phyloP scores from a whole-genome alignment of 1,140 invertebrate species.

The Hypothenemus hampei region DNA sequence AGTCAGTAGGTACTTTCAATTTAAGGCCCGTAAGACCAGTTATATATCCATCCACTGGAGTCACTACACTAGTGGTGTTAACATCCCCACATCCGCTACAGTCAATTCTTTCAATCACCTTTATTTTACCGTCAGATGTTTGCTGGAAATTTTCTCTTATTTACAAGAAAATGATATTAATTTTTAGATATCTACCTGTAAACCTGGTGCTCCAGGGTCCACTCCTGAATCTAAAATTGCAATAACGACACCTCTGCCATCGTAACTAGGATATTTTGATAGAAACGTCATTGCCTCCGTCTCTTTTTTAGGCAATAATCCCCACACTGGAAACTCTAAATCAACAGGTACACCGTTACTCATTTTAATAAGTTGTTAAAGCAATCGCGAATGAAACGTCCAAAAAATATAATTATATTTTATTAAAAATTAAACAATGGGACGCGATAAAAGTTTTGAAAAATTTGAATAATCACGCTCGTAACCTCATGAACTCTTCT shows the following conservation, averaged over 20 bases:
- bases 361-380: constrained; percentile 17
- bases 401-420: no score
- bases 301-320: constrained; percentile 91
- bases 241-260: constrained; percentile 87
- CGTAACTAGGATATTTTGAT: constrained; percentile 86
- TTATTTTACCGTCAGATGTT: constrained; percentile 81
- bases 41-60: constrained; percentile 61
- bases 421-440: no score
- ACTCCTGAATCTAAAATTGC: constrained; percentile 97
- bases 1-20: constrained; percentile 78
- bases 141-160: constrained; percentile 51
- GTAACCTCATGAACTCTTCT: no score
- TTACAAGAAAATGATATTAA: no score
- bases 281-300: constrained; percentile 86
- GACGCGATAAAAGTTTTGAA: no score
- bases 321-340: constrained; percentile 71
- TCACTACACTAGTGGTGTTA: constrained; percentile 78
- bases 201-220: constrained; percentile 89
- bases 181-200: constrained; percentile 71
- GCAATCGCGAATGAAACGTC: no score
- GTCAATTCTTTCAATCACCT: constrained; percentile 93
- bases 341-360: constrained; percentile 11
- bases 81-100: constrained; percentile 94
- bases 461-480: no score
- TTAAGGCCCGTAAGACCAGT: constrained; percentile 82